Base-by-base conservation (phyloP, 2,797 vertebrate species). In the Galaxias olidus region DNA sequence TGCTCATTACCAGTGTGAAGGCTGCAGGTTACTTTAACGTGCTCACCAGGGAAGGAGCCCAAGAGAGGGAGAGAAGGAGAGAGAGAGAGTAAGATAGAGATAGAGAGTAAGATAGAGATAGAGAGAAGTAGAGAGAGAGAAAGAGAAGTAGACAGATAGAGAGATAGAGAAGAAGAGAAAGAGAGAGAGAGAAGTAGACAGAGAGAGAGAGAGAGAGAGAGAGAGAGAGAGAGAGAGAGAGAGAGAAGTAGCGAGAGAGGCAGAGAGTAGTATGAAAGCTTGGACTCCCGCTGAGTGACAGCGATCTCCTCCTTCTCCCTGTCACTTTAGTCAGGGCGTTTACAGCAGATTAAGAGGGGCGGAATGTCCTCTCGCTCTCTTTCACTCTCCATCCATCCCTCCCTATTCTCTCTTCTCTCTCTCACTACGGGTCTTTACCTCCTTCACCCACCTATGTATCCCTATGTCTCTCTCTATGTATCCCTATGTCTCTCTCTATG, bases 51-150 rank as follows among this genome's bases (percentile, higher is more conserved):
- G 49, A 15, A 14, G n/a, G 43, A 18, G 62, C 11, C 51, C 42
- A 44, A 44, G 44, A 18, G 46, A 46, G 54, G 48, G 45, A 52
- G 44, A 72, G 42, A 30, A 44, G 51, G 43, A 15, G 61, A 54
- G 19, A 46, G 20, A 52, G 62, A 65, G 66, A 63, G 66, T 65
- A 50, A 69, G 60, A 68, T 67, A 74, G 19, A 49, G 58, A 50
- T 15, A 59, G 46, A 42, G 59, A 61, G 11, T 1, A n/a, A 13
- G 20, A 7, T 14, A 52, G 52, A 7, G 18, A 20, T 7, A 54
- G 10, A 14, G 52, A 19, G 6, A 9, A 13, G 18, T 12, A 51
- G 50, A 54, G 59, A 41, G 47, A 49, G 61, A 48, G 45, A 58
- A 11, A n/a, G 19, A 18, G 9, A 55, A 15, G 11, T 17, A 41